phyloP scores from a whole-genome alignment of 2,113 vertebrate genomes.

The Panthera uncia region DNA sequence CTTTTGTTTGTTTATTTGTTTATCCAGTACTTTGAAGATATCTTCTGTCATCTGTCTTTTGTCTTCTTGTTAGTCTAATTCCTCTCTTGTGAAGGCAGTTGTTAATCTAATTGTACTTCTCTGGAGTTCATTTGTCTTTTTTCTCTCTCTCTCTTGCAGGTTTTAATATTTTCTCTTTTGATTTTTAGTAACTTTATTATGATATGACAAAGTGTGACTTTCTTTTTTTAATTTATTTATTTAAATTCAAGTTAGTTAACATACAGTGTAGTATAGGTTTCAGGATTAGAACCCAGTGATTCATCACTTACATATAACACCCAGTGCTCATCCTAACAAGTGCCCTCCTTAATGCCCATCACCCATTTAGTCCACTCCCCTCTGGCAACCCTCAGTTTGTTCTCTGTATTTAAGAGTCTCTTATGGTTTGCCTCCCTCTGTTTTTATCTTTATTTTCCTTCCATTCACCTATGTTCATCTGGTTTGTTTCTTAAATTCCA shows the following conservation, averaged over 20 bases:
- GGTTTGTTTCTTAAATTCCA: too few relatives aligned
- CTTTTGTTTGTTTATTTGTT: neutral
- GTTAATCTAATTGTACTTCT: neutral
- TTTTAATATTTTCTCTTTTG: constrained; percentile 5
- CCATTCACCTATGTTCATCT: too few relatives aligned
- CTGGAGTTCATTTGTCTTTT: neutral
- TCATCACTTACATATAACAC: too few relatives aligned
- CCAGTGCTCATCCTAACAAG: too few relatives aligned
- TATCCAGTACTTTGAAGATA: neutral
- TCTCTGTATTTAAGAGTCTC: too few relatives aligned
- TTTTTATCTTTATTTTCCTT: too few relatives aligned
- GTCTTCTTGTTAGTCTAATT: neutral
- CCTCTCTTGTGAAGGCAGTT: constrained; percentile 2
- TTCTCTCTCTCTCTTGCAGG: neutral
- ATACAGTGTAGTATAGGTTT: neutral
- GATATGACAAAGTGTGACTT: neutral
- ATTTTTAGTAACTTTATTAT: neutral
- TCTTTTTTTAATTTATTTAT: neutral
- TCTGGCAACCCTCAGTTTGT: too few relatives aligned
- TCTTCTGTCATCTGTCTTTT: neutral
- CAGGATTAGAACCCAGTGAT: too few relatives aligned
- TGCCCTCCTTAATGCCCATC: too few relatives aligned
- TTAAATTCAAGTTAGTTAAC: too few relatives aligned
- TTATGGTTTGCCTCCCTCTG: too few relatives aligned
- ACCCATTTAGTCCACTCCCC: too few relatives aligned